Percentiles rank a stretch among this genome's conserved stretches.
These are phyloP conservation scores for Gopherus flavomarginatus DNA, from an alignment of 2,113 vertebrate species.

Conservation along the genomic window DNA sequence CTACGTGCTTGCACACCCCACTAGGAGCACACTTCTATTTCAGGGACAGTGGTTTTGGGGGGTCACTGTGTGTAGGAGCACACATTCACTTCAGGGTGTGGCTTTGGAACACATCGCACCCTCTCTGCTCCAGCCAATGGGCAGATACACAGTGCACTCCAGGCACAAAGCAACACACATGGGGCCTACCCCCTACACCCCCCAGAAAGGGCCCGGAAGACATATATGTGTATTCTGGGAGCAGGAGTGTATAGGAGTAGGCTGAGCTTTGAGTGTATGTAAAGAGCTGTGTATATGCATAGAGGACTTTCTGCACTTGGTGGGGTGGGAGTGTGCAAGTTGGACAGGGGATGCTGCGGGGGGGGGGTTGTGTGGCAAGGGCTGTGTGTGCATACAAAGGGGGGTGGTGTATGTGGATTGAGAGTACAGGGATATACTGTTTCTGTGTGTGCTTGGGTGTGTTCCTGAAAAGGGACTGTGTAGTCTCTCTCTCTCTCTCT, in stretches of 20 bases:
- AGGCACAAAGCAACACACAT: neutral
- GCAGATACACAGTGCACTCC: neutral
- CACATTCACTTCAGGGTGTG: neutral
- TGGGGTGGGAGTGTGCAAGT: neutral
- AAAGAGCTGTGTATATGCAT: neutral
- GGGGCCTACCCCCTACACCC: neutral
- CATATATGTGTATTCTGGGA: neutral
- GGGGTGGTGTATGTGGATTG: neutral
- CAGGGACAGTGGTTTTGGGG: neutral
- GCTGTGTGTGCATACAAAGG: neutral
- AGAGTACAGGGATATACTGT: neutral
- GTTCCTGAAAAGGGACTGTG: neutral
- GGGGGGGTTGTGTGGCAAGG: neutral
- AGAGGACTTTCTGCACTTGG: neutral
- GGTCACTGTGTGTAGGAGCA: neutral
- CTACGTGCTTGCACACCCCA: constrained; percentile 37
- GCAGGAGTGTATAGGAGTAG: neutral
- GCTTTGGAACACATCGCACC: neutral
- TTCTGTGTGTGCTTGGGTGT: neutral
- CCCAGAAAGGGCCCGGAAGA: neutral
- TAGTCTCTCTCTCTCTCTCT: neutral
- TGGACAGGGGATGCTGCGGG: neutral
- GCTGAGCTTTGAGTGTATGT: neutral
- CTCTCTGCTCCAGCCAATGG: neutral
- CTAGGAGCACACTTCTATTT: neutral